phyloP scores from a whole-genome alignment of 2,113 vertebrate species.

The Platichthys flesus region DNA sequence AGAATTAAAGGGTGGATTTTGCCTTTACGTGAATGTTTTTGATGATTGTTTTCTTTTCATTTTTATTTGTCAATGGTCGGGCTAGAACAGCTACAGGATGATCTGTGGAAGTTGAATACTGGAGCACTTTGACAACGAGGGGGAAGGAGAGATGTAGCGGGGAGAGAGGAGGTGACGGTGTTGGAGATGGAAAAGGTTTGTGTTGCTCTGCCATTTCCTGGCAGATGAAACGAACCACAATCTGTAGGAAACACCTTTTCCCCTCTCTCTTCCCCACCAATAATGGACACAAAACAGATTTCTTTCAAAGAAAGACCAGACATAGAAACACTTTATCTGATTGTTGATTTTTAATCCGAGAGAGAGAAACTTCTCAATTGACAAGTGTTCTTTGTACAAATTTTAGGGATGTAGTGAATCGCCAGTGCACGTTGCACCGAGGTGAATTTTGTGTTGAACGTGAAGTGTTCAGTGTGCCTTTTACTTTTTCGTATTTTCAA shows the following conservation, averaged over 20 bases:
- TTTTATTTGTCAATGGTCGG: conserved; percentile 30
- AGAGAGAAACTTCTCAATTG: conserved; percentile 38
- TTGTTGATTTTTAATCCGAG: conserved; percentile 62
- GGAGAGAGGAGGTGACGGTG: conserved; percentile 53
- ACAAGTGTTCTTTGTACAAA: conserved; percentile 85
- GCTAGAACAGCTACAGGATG: conserved; percentile 21
- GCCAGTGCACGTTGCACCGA: conserved; percentile 68
- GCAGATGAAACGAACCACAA: conserved; percentile 49
- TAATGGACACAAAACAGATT: conserved; percentile 62
- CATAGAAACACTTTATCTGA: conserved; percentile 56
- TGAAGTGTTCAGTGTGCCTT: conserved; percentile 92
- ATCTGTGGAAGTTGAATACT: conserved; percentile 74
- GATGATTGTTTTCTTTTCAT: conserved; percentile 33
- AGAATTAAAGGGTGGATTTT: conserved; percentile 45
- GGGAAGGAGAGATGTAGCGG: conserved; percentile 64
- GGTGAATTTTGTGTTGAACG: conserved; percentile 82
- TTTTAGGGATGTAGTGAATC: conserved; percentile 83
- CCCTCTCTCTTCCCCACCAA: conserved; percentile 58
- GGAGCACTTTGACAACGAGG: conserved; percentile 77
- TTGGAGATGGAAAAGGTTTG: conserved; percentile 44
- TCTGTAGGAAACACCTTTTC: conserved; percentile 67
- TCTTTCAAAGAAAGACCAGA: conserved; percentile 72
- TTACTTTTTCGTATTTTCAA: conserved; percentile 72
- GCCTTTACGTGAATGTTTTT: conserved; percentile 29
- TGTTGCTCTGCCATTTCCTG: conserved; percentile 43